Percentiles rank a stretch among this genome's conserved stretches.
phyloP scores from a whole-genome alignment of 2,888 invertebrate genomes.

The Hoplodrina ambigua region DNA sequence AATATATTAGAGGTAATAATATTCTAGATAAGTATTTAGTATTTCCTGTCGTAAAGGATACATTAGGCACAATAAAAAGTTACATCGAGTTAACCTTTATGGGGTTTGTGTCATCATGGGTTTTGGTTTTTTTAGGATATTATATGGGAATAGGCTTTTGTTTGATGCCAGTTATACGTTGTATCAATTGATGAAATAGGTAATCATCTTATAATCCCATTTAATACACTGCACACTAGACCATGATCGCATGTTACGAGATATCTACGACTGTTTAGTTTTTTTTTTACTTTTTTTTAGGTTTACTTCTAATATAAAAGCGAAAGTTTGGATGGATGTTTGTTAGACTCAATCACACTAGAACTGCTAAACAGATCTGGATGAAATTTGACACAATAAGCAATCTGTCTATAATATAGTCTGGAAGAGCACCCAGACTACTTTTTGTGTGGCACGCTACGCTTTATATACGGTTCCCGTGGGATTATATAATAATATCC shows the following conservation, averaged over 20 bases:
- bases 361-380: too few species aligned
- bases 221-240: background rate
- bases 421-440: too few species aligned
- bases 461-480: too few species aligned
- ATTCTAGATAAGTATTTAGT: conserved; percentile 59
- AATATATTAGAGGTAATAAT: conserved; percentile 59
- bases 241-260: too few species aligned
- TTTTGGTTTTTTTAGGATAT: conserved; percentile 37
- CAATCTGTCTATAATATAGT: too few species aligned
- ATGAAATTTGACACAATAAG: too few species aligned
- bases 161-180: conserved; percentile 15
- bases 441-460: too few species aligned
- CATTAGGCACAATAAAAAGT: conserved; percentile 55
- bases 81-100: conserved; percentile 58
- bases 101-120: conserved; percentile 49
- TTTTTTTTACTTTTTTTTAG: background rate
- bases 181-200: background rate
- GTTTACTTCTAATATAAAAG: too few species aligned
- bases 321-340: too few species aligned
- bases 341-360: too few species aligned
- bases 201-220: background rate
- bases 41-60: conserved; percentile 61
- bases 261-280: background rate
- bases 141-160: conserved; percentile 19
- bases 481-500: too few species aligned